Percentiles rank a stretch among this genome's conserved stretches.
Conservation (phyloP, 2,797 vertebrate species). For the Vespertilio murinus region DNA sequence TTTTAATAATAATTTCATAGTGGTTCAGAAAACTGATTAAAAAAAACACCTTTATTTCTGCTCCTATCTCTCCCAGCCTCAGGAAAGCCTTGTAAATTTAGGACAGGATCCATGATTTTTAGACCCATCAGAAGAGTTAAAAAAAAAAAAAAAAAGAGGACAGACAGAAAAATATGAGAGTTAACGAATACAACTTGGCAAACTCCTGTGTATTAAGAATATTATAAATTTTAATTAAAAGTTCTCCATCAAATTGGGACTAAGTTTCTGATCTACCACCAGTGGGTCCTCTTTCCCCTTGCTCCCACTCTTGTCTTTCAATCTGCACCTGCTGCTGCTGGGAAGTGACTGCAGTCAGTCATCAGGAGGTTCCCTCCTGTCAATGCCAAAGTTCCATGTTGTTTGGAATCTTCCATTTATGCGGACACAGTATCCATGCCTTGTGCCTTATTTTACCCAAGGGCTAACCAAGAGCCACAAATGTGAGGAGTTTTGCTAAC, state of each 20-base stretch:
- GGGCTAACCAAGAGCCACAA: background rate
- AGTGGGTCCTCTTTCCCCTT: background rate
- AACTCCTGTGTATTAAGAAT: background rate
- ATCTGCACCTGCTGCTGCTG: background rate
- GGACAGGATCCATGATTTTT: background rate
- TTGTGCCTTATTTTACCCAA: background rate
- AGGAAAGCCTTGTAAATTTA: slow-evolving; percentile 33
- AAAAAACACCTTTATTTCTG: slow-evolving; percentile 5
- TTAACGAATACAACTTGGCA: background rate
- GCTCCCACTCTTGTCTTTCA: background rate
- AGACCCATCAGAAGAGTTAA: background rate
- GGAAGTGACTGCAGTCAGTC: background rate
- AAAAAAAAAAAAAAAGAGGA: background rate
- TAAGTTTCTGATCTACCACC: background rate
- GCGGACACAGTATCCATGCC: background rate
- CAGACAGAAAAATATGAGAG: background rate
- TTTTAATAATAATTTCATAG: background rate
- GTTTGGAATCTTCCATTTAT: background rate
- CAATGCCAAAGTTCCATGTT: background rate
- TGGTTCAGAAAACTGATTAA: background rate
- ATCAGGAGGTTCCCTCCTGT: background rate
- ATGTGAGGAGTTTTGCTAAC: background rate
- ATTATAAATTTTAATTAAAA: background rate
- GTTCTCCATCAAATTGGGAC: background rate
- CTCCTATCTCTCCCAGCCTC: background rate